These are phyloP conservation scores for Clistopyga incitator DNA, from an alignment of 2,888 invertebrate genomes.

Conservation along the genomic window DNA sequence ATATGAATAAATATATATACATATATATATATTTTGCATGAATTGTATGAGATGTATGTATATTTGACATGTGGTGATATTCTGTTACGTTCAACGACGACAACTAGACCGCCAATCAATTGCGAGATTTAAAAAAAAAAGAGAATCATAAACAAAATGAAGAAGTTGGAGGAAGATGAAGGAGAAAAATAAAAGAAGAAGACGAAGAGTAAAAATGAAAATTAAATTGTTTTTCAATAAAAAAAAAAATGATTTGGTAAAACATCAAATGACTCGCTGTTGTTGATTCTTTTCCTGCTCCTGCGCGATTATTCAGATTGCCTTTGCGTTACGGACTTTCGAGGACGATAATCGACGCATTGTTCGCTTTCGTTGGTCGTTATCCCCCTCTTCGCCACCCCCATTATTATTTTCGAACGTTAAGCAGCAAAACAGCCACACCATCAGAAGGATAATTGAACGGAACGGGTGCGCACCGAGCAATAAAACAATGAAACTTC, in stretches of 20 bases:
- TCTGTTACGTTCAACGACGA: conserved; percentile 34
- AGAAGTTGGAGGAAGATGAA: conserved; percentile 20
- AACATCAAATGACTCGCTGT: neutral
- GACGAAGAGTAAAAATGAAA: conserved; percentile 27
- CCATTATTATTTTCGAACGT: conserved; percentile 24
- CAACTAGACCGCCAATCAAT: conserved; percentile 34
- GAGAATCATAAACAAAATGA: conserved; percentile 8
- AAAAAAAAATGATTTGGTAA: conserved; percentile 47
- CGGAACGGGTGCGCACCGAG: conserved; percentile 32
- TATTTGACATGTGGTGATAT: conserved; percentile 55
- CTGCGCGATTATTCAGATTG: neutral
- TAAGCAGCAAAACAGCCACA: neutral
- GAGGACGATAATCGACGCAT: neutral
- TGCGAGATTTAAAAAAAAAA: neutral
- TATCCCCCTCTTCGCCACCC: neutral
- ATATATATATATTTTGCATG: conserved; percentile 44
- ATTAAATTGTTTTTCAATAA: conserved; percentile 42
- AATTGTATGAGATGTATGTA: conserved; percentile 55
- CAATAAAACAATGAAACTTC: conserved; percentile 53
- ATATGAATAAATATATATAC: conserved; percentile 59
- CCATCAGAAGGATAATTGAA: conserved; percentile 39
- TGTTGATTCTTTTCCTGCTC: neutral
- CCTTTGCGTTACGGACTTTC: neutral
- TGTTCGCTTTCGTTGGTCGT: conserved; percentile 11
- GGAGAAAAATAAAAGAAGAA: no score